A percentile compares a stretch with the other conserved stretches of the same genome.
These are phyloP conservation scores for Melanostigma gelatinosum DNA, from an alignment of 2,113 vertebrate species.

Conservation along the genomic window DNA sequence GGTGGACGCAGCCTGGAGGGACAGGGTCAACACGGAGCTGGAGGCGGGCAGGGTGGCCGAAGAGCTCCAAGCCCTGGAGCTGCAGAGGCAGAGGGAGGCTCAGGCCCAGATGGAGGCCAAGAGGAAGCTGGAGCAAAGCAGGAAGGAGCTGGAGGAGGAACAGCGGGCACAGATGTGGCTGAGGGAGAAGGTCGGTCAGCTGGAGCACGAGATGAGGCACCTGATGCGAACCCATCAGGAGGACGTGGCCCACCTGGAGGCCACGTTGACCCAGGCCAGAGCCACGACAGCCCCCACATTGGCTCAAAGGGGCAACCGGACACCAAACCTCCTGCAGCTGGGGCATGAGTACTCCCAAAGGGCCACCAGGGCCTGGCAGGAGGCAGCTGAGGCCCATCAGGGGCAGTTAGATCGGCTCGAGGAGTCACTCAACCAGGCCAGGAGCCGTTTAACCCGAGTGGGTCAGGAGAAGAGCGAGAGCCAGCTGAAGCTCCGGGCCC, in stretches of 20 bases:
- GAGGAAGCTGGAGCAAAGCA: constrained; percentile 77
- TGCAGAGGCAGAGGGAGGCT: constrained; percentile 83
- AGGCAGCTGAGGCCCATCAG: constrained; percentile 86
- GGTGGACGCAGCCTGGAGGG: constrained; percentile 83
- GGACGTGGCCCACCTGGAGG: constrained; percentile 83
- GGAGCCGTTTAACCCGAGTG: constrained; percentile 78
- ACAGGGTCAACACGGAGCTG: constrained; percentile 85
- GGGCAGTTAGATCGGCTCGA: constrained; percentile 85
- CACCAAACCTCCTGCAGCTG: constrained; percentile 81
- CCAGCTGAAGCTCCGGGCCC: constrained; percentile 81
- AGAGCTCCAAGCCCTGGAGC: constrained; percentile 82
- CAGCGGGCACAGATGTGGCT: constrained; percentile 87
- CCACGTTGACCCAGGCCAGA: constrained; percentile 62
- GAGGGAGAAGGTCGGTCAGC: constrained; percentile 80
- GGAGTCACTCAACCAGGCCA: constrained; percentile 84
- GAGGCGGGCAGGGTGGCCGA: constrained; percentile 83
- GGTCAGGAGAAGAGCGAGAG: constrained; percentile 86
- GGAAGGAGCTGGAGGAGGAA: constrained; percentile 88
- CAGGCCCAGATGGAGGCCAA: constrained; percentile 79
- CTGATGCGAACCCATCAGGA: constrained; percentile 85
- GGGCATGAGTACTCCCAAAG: constrained; percentile 84
- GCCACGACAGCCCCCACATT: constrained; percentile 52
- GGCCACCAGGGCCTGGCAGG: constrained; percentile 87
- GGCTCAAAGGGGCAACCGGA: constrained; percentile 58
- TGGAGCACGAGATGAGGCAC: constrained; percentile 86